Percentiles rank a stretch among this genome's conserved stretches.
Conservation (phyloP, 1,140 invertebrate species). For the Sarcophaga peregrina region DNA sequence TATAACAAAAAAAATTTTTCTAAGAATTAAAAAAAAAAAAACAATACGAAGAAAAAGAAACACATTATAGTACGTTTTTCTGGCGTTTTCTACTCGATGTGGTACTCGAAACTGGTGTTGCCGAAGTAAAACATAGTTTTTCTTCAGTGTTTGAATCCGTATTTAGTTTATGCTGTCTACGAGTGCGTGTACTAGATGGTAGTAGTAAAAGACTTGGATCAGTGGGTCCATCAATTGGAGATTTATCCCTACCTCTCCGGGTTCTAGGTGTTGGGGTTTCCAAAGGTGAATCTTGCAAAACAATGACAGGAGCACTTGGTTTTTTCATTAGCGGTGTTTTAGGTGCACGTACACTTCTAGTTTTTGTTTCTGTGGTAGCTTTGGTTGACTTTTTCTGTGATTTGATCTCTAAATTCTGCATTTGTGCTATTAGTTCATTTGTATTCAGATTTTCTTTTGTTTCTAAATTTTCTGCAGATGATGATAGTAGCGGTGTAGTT, state of each 20-base stretch:
- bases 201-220: not conserved
- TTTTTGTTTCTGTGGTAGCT: not conserved
- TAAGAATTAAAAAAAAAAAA: not conserved
- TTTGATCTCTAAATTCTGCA: slow-evolving; percentile 7
- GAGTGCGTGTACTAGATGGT: not conserved
- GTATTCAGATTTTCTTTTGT: slow-evolving; percentile 23
- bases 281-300: slow-evolving; percentile 10
- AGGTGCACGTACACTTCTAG: not conserved
- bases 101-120: not conserved
- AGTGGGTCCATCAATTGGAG: not conserved
- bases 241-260: not conserved
- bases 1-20: not conserved
- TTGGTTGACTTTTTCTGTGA: not conserved
- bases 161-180: not conserved
- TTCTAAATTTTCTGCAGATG: not conserved
- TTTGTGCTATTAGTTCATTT: not conserved
- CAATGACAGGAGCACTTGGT: not conserved
- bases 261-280: not conserved
- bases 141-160: not conserved
- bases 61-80: not conserved
- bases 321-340: not conserved
- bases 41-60: not conserved
- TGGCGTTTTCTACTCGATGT: not conserved
- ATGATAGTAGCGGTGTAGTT: not conserved
- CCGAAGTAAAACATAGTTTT: not conserved